Base-by-base conservation (phyloP, 2,888 invertebrate genomes). In the Lasioglossum oenotherae region DNA sequence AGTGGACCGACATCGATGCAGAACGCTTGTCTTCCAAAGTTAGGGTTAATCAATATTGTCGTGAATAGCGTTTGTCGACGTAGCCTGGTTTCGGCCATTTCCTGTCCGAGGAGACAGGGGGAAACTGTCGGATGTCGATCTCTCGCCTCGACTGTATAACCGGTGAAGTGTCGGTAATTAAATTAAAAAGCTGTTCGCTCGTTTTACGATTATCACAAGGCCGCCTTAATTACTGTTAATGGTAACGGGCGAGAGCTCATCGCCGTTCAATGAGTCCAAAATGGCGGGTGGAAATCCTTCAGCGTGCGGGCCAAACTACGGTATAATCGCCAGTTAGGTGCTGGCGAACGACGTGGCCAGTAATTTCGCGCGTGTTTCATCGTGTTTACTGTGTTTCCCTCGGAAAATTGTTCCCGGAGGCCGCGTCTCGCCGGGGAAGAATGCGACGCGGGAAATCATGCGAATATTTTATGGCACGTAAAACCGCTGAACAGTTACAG, bases 381-480 rank as follows among this genome's bases (percentile, higher is more conserved):
- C 72, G 75, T 77, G 81, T 89, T 89, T 87, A 74, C 80, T 49
- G 73, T n/a, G 79, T 75, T 60, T 80, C 41, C 60, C 69, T 46
- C 46, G 84, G 88, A 80, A 90, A 88, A 89, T 89, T 88, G 88
- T 78, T 83, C 89, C 82, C 84, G 38, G 46, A 74, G 82, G 88
- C 67, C 74, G 64, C 80, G 78, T 88, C 80, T 73, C 19, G 77
- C 57, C 79, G 82, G 80, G 85, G 81, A 85, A 89, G 88, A 86
- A 89, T 83, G 86, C 85, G 71, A 74, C 67, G 77, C 71, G 78
- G 87, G 83, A 85, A 90, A 90, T 86, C 88, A 86, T 89, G 86
- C 79, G 84, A 90, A 91, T 89, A 90, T 91, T 91, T 91, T 85
- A 87, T 85, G 84, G 80, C 38, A 69, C 87, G 74, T 91, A 90